Percentiles rank a stretch among this genome's conserved stretches.
Evolutionary conservation across 2,888 invertebrate genomes (phyloP).

Genomic region (Caenorhabditis drosophilae): DNA sequence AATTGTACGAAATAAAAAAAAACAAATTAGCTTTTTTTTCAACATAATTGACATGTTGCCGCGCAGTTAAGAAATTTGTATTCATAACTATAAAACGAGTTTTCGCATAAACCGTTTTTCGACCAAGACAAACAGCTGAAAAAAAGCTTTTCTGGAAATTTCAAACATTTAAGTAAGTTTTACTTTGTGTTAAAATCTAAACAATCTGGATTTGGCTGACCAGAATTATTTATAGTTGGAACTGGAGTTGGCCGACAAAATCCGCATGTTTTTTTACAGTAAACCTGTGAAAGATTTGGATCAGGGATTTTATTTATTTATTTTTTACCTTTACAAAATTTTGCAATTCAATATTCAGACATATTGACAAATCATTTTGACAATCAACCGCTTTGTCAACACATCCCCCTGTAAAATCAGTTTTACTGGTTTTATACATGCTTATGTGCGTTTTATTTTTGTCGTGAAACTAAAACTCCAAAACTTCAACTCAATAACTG

Average conservation of each 20-base stretch:
- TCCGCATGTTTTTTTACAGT: slow-evolving; percentile 36
- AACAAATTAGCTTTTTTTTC: neutral
- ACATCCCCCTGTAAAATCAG: slow-evolving; percentile 19
- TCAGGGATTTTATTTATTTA: neutral
- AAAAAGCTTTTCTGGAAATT: neutral
- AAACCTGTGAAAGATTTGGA: slow-evolving; percentile 12
- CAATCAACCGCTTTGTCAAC: slow-evolving; percentile 33
- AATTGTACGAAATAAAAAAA: too few relatives aligned
- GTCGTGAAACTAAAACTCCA: too few relatives aligned
- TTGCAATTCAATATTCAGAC: slow-evolving; percentile 31
- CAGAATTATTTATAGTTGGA: slow-evolving; percentile 20
- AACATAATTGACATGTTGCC: slow-evolving; percentile 27
- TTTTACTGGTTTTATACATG: neutral
- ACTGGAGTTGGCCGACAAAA: slow-evolving; percentile 29
- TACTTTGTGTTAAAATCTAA: slow-evolving; percentile 38
- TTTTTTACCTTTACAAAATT: slow-evolving; percentile 20
- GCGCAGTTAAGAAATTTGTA: slow-evolving; percentile 30
- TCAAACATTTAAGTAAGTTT: neutral
- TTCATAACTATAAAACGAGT: slow-evolving; percentile 31
- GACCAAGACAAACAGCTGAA: slow-evolving; percentile 38
- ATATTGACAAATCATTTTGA: slow-evolving; percentile 23
- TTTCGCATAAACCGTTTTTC: slow-evolving; percentile 25
- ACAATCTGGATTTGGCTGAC: slow-evolving; percentile 26
- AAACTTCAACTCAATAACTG: too few relatives aligned
- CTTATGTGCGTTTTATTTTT: neutral